Evolutionary conservation across 2,888 invertebrate genomes (phyloP), one percentile per base, ranked within the genome.

Genomic region (Lycia hirtaria): DNA sequence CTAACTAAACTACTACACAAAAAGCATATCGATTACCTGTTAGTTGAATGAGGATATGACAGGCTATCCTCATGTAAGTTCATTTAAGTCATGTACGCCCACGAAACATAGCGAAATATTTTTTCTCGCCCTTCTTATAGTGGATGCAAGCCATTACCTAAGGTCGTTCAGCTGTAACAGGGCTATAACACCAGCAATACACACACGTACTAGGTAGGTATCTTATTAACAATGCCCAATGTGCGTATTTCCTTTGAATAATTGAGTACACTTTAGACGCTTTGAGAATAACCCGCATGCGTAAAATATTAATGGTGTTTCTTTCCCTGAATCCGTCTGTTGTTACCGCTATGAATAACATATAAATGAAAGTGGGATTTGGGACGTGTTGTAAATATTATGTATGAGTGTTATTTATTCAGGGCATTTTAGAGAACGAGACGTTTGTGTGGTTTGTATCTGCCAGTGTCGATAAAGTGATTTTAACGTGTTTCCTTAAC

Each of bases 241-340:
- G 74, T 68, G 60, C 68, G 60, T 67, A 60, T 72, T n/a, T 69
- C 60, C 53, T 69, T 70, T 81, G 71, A 81, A 81, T 81, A 77
- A 79, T 80, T 78, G 64, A 80, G 70, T 65, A 68, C 66, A 71
- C 66, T 69, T 67, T 67, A 72, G 48, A 58, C 64, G 68, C 68
- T 67, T 58, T 63, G 69, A 52, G 57, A 66, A 70, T 64, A 68
- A 64, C 62, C 65, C 65, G 58, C 64, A 44, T 20, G 54, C 64
- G 59, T 73, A 58, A 67, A 73, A 73, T 73, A 74, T 76, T 75
- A 71, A 75, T 68, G 62, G 50, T 63, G 71, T 71, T 75, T 77
- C 71, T 69, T 71, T 53, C 60, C 61, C 49, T 58, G 62, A 61
- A 64, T 67, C 68, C 53, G 48, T 60, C 60, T 70, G 65, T 68